Percentiles rank a stretch among this genome's conserved stretches.
These are phyloP conservation scores for Pheosia gnoma DNA, from an alignment of 2,888 invertebrate genomes.

Conservation along the genomic window DNA sequence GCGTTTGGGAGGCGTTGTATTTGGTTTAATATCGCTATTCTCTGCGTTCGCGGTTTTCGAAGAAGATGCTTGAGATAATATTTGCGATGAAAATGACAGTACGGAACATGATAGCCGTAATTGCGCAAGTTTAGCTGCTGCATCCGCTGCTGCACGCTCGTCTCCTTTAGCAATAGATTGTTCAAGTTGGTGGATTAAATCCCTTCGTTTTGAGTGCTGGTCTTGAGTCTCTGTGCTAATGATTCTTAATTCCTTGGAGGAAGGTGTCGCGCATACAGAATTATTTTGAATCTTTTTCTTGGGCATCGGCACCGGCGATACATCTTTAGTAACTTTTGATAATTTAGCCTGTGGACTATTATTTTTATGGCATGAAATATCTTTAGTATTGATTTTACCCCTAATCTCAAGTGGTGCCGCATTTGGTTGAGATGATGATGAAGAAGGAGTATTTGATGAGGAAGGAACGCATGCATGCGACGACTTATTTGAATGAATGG, in stretches of 20 bases:
- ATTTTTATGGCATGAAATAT: constrained; percentile 12
- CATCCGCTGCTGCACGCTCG: constrained; percentile 88
- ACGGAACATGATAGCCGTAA: constrained; percentile 90
- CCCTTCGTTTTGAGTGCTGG: constrained; percentile 64
- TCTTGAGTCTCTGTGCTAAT: constrained; percentile 37
- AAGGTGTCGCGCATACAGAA: not conserved
- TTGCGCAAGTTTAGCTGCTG: constrained; percentile 90
- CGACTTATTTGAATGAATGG: not conserved
- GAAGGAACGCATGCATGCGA: not conserved
- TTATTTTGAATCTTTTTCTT: not conserved
- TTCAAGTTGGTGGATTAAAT: constrained; percentile 88
- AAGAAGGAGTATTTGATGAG: not conserved
- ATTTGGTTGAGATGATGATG: not conserved
- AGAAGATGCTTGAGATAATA: constrained; percentile 52
- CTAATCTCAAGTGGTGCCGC: constrained; percentile 11
- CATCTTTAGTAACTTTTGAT: not conserved
- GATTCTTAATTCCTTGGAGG: not conserved
- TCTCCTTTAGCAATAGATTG: constrained; percentile 91
- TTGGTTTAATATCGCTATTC: constrained; percentile 7
- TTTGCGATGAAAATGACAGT: constrained; percentile 75
- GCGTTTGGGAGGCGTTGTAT: constrained; percentile 8
- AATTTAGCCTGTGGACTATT: constrained; percentile 12
- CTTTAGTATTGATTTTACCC: constrained; percentile 7
- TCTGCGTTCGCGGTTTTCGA: constrained; percentile 14
- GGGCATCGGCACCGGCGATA: too few relatives aligned